These are phyloP conservation scores for Urocitellus parryii DNA, from an alignment of 2,113 vertebrate species.

Conservation along the genomic window DNA sequence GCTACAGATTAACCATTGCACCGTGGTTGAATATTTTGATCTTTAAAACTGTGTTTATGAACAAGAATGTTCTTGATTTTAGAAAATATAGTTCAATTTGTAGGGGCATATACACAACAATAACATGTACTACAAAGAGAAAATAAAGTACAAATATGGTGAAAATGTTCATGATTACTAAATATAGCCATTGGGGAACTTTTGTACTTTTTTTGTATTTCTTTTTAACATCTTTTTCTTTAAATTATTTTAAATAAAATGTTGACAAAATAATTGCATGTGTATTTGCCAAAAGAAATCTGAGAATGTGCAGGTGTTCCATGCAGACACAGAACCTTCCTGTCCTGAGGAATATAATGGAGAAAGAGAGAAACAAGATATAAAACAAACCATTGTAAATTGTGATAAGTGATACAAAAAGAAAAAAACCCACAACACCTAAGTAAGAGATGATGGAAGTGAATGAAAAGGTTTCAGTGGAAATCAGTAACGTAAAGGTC, in stretches of 20 bases:
- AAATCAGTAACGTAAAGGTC: not conserved
- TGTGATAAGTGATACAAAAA: not conserved
- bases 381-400: not conserved
- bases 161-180: not conserved
- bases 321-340: not conserved
- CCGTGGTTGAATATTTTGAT: not conserved
- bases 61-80: not conserved
- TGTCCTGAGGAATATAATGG: not conserved
- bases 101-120: not conserved
- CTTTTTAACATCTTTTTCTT: not conserved
- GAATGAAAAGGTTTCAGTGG: not conserved
- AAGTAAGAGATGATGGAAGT: not conserved
- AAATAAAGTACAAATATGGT: not conserved
- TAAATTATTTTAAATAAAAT: conserved; percentile 25
- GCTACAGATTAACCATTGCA: not conserved
- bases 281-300: not conserved
- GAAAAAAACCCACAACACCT: not conserved
- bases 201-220: not conserved
- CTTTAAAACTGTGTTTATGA: not conserved
- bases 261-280: not conserved
- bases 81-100: not conserved
- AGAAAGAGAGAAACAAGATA: not conserved
- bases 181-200: not conserved
- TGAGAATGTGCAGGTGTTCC: not conserved
- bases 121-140: not conserved